phyloP scores from a whole-genome alignment of 1,140 invertebrate genomes.

The Drosophila saltans region DNA sequence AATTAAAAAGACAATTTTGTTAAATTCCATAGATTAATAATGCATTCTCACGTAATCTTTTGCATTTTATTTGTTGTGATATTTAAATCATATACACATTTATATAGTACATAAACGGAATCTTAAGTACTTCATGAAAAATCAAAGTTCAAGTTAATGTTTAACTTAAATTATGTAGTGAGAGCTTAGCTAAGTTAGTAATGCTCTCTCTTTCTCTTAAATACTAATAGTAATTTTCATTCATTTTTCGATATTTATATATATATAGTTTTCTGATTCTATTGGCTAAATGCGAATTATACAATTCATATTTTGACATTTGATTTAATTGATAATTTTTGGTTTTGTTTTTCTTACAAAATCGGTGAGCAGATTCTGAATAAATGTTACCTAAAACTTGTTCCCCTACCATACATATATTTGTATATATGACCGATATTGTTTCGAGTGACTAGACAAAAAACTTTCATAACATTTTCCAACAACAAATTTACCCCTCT shows the following conservation, averaged over 20 bases:
- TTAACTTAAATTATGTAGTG: slow-evolving; percentile 23
- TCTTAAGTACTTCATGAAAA: neutral
- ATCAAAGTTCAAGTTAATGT: slow-evolving; percentile 20
- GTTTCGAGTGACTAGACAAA: slow-evolving; percentile 38
- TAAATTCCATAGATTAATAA: neutral
- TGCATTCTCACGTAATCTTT: neutral
- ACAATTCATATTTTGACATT: slow-evolving; percentile 26
- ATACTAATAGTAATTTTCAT: slow-evolving; percentile 44
- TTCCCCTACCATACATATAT: neutral
- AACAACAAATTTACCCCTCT: slow-evolving; percentile 10
- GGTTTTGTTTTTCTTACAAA: slow-evolving; percentile 48
- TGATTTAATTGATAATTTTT: slow-evolving; percentile 8
- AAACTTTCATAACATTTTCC: neutral
- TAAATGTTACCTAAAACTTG: slow-evolving; percentile 38
- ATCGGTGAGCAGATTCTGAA: slow-evolving; percentile 74
- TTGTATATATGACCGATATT: no score
- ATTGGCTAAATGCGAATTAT: slow-evolving; percentile 40
- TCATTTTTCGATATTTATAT: slow-evolving; percentile 17
- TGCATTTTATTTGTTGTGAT: slow-evolving; percentile 25
- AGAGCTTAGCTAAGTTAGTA: slow-evolving; percentile 47
- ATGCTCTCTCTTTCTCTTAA: slow-evolving; percentile 30
- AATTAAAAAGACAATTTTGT: neutral
- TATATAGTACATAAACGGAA: slow-evolving; percentile 5
- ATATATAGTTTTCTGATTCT: slow-evolving; percentile 11
- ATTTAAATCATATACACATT: slow-evolving; percentile 19